These are phyloP conservation scores for Carcharodon carcharias DNA, from an alignment of 2,797 vertebrate species.

Conservation along the genomic window DNA sequence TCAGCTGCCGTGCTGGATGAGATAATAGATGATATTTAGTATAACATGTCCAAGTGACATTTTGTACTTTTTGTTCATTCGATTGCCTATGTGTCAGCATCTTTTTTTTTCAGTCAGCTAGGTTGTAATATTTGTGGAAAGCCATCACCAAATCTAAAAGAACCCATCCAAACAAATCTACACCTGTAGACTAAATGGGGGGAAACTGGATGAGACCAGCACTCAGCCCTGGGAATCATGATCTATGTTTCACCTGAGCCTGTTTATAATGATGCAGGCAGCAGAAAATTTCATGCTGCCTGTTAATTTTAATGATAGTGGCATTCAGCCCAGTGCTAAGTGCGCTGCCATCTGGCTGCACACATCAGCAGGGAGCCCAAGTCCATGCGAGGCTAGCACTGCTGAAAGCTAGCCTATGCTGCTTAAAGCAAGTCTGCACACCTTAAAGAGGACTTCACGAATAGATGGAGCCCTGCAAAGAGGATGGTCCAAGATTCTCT, in stretches of 20 bases:
- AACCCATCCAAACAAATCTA: not conserved
- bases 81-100: not conserved
- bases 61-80: constrained; percentile 23
- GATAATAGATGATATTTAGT: not conserved
- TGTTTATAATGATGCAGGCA: not conserved
- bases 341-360: not conserved
- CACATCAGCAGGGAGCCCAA: not conserved
- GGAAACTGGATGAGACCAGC: not conserved
- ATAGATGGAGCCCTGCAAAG: too few species aligned
- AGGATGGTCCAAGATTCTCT: too few species aligned
- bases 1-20: not conserved
- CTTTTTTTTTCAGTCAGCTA: not conserved
- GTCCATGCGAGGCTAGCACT: too few species aligned
- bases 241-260: not conserved
- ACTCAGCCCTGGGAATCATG: not conserved
- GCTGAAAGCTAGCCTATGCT: too few species aligned
- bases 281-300: too few species aligned
- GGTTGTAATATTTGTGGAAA: not conserved
- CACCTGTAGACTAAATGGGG: too few species aligned
- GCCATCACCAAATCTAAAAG: not conserved
- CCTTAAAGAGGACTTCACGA: too few species aligned
- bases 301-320: too few species aligned
- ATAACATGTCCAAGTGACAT: not conserved
- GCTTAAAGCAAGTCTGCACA: too few species aligned
- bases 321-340: not conserved